A percentile compares a stretch with the other conserved stretches of the same genome.
These are phyloP conservation scores for Caradrina clavipalpis DNA, from an alignment of 2,888 invertebrate species.

Conservation along the genomic window DNA sequence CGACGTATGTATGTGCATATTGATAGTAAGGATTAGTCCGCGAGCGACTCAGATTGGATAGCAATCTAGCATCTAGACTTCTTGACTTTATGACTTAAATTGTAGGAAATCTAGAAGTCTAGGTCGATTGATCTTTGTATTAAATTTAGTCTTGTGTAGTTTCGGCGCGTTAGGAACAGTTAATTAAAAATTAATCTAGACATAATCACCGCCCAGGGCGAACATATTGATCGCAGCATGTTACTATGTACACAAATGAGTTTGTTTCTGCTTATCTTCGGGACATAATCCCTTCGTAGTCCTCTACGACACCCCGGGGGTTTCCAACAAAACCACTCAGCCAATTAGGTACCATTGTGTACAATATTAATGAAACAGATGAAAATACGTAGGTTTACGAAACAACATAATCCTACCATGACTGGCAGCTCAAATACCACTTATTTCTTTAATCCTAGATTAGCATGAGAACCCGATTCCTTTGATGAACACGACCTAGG, in stretches of 20 bases:
- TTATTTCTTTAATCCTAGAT: conserved; percentile 29
- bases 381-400: neutral
- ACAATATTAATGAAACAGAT: neutral
- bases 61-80: neutral
- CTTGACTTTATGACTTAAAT: neutral
- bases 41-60: neutral
- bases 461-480: conserved; percentile 25
- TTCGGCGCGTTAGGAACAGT: neutral
- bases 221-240: neutral
- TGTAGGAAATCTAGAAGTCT: neutral
- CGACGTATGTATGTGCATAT: no score
- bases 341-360: conserved; percentile 15
- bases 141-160: neutral
- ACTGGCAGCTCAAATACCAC: conserved; percentile 1
- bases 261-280: neutral
- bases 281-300: neutral
- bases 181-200: neutral
- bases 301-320: conserved; percentile 21
- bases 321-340: conserved; percentile 3
- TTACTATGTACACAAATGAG: neutral
- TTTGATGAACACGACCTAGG: conserved; percentile 9
- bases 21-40: neutral
- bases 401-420: neutral
- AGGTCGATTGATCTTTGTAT: neutral
- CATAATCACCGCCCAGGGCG: neutral